Evolutionary conservation across 2,888 invertebrate species (phyloP).

Genomic region (Mallateleia sp.): DNA sequence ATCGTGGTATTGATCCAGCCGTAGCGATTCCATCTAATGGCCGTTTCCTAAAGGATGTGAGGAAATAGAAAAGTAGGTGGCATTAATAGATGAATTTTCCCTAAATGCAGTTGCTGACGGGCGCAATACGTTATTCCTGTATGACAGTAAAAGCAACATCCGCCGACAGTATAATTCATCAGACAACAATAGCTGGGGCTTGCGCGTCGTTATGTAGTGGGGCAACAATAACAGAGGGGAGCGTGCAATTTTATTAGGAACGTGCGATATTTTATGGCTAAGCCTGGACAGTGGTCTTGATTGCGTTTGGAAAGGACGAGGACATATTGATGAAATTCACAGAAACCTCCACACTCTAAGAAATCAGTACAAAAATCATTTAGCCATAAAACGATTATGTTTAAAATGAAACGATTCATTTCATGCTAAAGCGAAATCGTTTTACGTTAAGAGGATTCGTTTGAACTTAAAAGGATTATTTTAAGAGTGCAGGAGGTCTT

Average conservation of each 20-base stretch:
- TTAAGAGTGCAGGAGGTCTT: too few relatives aligned
- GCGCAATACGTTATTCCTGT: slow-evolving; percentile 62
- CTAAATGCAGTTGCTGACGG: slow-evolving; percentile 56
- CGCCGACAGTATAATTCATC: slow-evolving; percentile 68
- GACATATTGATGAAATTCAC: background rate
- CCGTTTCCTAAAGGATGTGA: slow-evolving; percentile 6
- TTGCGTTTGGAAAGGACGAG: background rate
- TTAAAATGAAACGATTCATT: too few relatives aligned
- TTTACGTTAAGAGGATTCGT: too few relatives aligned
- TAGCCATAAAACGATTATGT: too few relatives aligned
- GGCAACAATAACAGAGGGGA: slow-evolving; percentile 54
- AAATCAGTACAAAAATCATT: too few relatives aligned
- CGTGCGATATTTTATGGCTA: slow-evolving; percentile 61
- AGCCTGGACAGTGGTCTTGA: slow-evolving; percentile 18
- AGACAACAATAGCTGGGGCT: slow-evolving; percentile 60
- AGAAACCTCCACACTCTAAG: too few relatives aligned
- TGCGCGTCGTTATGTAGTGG: slow-evolving; percentile 44
- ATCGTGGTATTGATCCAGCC: background rate
- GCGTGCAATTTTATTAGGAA: slow-evolving; percentile 65
- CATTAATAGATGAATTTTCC: slow-evolving; percentile 51
- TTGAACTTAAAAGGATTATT: too few relatives aligned
- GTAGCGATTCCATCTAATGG: background rate
- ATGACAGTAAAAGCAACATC: slow-evolving; percentile 65
- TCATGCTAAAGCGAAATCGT: too few relatives aligned
- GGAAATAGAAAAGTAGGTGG: background rate